phyloP scores from a whole-genome alignment of 2,113 vertebrate genomes.

The Rhagologus leucostigma region DNA sequence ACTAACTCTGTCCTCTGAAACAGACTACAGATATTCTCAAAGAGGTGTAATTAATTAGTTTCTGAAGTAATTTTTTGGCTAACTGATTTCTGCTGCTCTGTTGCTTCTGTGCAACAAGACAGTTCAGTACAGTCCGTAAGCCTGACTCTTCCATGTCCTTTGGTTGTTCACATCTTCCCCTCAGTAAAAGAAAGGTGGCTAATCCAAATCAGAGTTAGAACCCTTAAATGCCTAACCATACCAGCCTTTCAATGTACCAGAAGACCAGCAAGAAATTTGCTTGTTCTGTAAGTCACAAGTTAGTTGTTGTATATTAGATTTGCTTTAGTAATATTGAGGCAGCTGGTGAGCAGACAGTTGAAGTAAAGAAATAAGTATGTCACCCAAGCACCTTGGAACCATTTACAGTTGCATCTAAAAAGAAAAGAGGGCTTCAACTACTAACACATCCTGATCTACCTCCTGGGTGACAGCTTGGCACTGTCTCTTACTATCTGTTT shows the following conservation, averaged over 20 bases:
- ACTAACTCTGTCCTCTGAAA: not conserved
- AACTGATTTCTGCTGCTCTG: not conserved
- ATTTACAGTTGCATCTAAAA: fast-evolving
- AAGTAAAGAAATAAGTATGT: not conserved
- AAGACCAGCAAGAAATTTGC: not conserved
- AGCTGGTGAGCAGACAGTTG: not conserved
- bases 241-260: not conserved
- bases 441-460: not conserved
- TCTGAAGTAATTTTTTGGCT: not conserved
- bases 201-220: not conserved
- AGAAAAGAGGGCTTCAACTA: not conserved
- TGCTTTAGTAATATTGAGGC: not conserved
- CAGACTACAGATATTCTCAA: not conserved
- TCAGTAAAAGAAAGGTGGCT: not conserved
- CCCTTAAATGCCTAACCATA: not conserved
- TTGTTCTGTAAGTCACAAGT: not conserved
- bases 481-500: not conserved
- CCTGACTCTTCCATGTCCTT: not conserved
- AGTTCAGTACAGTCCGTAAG: not conserved
- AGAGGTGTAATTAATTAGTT: not conserved
- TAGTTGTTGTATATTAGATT: not conserved
- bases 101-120: not conserved
- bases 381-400: not conserved
- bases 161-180: not conserved
- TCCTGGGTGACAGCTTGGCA: not conserved